Evolutionary conservation across 92 coral and sea anemone species (phyloP), one percentile per base, ranked within the genome.

Genomic region (Porites divaricata): DNA sequence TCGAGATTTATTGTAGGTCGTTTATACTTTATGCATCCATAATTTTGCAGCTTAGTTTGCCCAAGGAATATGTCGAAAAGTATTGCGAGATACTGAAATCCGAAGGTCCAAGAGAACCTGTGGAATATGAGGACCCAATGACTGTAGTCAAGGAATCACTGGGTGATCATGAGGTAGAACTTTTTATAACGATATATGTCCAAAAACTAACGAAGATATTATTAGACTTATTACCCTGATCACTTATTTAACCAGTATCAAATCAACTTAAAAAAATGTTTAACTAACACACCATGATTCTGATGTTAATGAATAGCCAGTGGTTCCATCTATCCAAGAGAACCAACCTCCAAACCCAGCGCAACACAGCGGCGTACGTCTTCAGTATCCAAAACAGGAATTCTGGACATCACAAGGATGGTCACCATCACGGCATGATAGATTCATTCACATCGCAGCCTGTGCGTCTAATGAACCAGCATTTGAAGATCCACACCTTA

Each of bases 371-470:
- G 58, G 20, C 9, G 2, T 21, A 15, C 62, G 9, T 3, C 83
- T 51, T 21, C 13, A 7, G 19, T 0, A 64, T 15, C 25, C 83
- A 51, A 51, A 48, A n/a, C 70, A 45, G 35, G 81, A 77, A 21
- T 77, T 77, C 56, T 77, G 70, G 61, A 65, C 70, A 2, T 41
- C 59, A 50, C 49, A 78, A 9, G 83, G 83, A 13, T 78, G 83
- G 83, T 20, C 48, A 15, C 83, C 83, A 22, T 7, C 35, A 41
- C 22, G 65, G n/a, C 26, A 14, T 65, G 73, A 65, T 22, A 78
- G 51, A 0, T 78, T 78, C 64, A 49, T 78, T 23, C 45, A 20
- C 45, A 78, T 78, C 0, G 72, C 61, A 64, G 83, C 72, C n/a
- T 22, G 83, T 65, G 6, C 22, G 2, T 24, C 74, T 6, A 78